Conservation (phyloP, 2,888 invertebrate genomes). For the Asteroscopus sphinx region DNA sequence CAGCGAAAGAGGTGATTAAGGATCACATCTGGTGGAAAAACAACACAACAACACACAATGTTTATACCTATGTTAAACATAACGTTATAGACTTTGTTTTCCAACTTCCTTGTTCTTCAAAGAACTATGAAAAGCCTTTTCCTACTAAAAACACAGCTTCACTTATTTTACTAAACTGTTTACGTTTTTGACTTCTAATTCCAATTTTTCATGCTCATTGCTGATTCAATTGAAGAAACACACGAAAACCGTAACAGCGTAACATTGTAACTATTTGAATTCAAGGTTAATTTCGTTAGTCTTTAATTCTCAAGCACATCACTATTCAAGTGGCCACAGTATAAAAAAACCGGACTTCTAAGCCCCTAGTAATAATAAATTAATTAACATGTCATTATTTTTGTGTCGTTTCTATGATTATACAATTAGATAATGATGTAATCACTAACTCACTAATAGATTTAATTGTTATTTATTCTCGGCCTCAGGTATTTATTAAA, state of each 20-base stretch:
- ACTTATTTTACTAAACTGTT: neutral
- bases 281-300: constrained; percentile 63
- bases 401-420: constrained; percentile 10
- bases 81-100: too few relatives aligned
- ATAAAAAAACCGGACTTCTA: constrained; percentile 19
- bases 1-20: too few relatives aligned
- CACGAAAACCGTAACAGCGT: constrained; percentile 28
- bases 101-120: too few relatives aligned
- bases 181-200: constrained; percentile 2
- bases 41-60: too few relatives aligned
- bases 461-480: neutral
- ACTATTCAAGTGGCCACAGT: constrained; percentile 6
- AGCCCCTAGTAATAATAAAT: constrained; percentile 26
- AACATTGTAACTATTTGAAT: constrained; percentile 42
- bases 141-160: neutral
- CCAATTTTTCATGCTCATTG: constrained; percentile 11
- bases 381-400: constrained; percentile 33
- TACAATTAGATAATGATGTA: constrained; percentile 7
- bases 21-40: too few relatives aligned
- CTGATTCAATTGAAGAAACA: constrained; percentile 13
- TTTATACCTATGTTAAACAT: too few relatives aligned
- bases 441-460: constrained; percentile 1
- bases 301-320: constrained; percentile 31
- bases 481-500: too few relatives aligned
- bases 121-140: too few relatives aligned